These are phyloP conservation scores for Enteromius viviparus DNA, from an alignment of 2,797 vertebrate species.

Conservation along the genomic window DNA sequence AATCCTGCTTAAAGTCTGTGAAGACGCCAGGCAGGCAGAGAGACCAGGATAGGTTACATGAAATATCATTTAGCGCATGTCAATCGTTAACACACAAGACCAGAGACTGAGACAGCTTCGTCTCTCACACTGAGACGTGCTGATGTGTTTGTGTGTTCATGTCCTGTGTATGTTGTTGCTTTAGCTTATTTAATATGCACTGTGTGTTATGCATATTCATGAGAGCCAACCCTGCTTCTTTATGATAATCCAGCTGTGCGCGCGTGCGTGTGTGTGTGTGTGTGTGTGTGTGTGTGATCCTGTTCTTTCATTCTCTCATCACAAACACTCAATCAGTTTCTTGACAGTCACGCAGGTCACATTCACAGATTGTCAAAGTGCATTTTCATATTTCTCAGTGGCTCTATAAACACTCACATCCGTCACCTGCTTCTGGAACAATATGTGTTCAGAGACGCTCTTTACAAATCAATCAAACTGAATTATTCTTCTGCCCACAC, in stretches of 20 bases:
- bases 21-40: not conserved
- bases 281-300: too few relatives aligned
- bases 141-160: not conserved
- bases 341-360: not conserved
- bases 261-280: not conserved
- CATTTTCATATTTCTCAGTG: not conserved
- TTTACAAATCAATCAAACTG: not conserved
- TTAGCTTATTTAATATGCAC: not conserved
- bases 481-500: not conserved
- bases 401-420: not conserved
- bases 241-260: not conserved
- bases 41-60: not conserved
- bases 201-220: not conserved
- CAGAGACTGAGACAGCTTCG: not conserved
- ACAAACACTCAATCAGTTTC: not conserved
- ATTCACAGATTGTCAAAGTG: not conserved
- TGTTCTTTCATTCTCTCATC: not conserved
- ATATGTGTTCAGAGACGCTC: not conserved
- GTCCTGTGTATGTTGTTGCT: not conserved
- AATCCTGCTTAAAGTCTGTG: not conserved
- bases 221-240: not conserved
- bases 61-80: not conserved
- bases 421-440: not conserved
- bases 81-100: not conserved
- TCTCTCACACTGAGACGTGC: not conserved